phyloP scores from a whole-genome alignment of 2,113 vertebrate species.

The Anguilla japonica region DNA sequence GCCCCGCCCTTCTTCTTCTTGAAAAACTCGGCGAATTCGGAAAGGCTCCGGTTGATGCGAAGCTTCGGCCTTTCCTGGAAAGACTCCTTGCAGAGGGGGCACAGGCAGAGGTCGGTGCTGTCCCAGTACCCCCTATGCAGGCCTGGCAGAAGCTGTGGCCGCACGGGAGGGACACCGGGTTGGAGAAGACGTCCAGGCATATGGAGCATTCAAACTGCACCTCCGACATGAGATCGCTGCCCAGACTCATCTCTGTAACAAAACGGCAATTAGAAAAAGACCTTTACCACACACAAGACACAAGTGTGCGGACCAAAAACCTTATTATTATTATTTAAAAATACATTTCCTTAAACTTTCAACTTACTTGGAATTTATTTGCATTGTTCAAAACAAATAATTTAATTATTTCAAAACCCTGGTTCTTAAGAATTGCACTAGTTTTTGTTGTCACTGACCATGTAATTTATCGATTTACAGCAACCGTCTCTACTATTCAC shows the following conservation, averaged over 20 bases:
- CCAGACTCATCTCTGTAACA: neutral
- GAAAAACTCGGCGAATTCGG: neutral
- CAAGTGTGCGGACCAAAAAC: no score
- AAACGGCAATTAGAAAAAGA: neutral
- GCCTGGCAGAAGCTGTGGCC: constrained; percentile 61
- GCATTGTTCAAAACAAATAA: no score
- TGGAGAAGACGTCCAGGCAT: constrained; percentile 54
- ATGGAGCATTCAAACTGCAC: constrained; percentile 59
- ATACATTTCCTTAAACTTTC: no score
- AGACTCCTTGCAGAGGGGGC: neutral
- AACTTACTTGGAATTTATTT: no score
- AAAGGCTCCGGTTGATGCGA: constrained; percentile 41
- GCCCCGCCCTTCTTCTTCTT: neutral
- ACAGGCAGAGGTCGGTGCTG: neutral
- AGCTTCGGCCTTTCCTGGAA: neutral
- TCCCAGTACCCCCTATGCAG: constrained; percentile 42
- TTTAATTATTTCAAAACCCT: no score
- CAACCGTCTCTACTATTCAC: no score
- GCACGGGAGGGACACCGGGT: constrained; percentile 57
- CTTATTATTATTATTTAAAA: no score
- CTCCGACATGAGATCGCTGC: constrained; percentile 24
- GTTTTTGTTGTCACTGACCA: no score
- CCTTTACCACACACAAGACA: no score
- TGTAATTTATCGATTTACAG: no score
- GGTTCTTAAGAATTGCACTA: no score